Percentiles rank a stretch among this genome's conserved stretches.
These are phyloP conservation scores for Gobio gobio DNA, from an alignment of 2,113 vertebrate genomes.

Conservation along the genomic window DNA sequence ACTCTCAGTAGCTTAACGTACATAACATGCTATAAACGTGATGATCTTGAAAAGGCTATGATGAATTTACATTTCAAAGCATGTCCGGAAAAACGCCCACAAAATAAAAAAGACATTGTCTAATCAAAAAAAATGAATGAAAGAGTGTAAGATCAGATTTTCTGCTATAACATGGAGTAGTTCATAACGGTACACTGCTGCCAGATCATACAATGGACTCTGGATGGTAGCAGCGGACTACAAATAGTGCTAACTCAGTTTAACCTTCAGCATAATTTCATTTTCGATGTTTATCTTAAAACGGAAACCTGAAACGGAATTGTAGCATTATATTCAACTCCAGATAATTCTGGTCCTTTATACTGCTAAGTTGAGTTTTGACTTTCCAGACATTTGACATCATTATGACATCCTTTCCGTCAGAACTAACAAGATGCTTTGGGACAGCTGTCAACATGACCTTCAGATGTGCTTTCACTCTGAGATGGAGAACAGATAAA, in stretches of 20 bases:
- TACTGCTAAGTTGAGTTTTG: not conserved
- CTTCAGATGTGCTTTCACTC: conserved; percentile 38
- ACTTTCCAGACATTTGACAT: not conserved
- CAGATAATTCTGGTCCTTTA: not conserved
- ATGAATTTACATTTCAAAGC: not conserved
- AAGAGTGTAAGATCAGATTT: not conserved
- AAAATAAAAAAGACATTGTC: not conserved
- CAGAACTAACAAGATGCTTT: not conserved
- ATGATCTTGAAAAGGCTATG: not conserved
- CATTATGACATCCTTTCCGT: conserved; percentile 22
- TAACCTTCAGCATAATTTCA: not conserved
- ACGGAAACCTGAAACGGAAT: not conserved
- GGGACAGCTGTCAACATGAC: conserved; percentile 32
- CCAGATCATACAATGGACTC: not conserved
- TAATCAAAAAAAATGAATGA: not conserved
- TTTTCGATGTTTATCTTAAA: not conserved
- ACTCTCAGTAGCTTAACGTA: conserved; percentile 1
- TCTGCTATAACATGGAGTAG: not conserved
- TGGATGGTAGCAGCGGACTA: conserved; percentile 11
- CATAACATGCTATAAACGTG: not conserved
- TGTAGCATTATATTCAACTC: not conserved
- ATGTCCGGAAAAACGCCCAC: not conserved
- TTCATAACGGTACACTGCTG: not conserved
- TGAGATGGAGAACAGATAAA: conserved; percentile 19
- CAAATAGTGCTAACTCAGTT: conserved; percentile 3